Evolutionary conservation across 2,888 invertebrate species (phyloP).

Genomic region (Lampropteryx suffumata): DNA sequence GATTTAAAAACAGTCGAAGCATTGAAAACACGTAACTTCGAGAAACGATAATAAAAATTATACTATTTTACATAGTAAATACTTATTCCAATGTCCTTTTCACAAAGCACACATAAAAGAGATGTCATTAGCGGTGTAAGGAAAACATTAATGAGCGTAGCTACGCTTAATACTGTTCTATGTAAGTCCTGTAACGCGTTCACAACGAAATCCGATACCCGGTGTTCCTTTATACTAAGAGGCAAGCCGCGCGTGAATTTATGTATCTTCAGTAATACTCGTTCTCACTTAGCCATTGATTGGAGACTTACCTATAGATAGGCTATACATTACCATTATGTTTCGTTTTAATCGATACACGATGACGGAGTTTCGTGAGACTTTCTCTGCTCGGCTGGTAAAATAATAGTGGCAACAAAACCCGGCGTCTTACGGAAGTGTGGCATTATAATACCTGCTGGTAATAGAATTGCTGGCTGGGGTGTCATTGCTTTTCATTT

Average conservation of each 20-base stretch:
- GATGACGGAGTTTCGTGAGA: too few species aligned
- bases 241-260: too few species aligned
- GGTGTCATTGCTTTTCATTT: slow-evolving; percentile 33
- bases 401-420: neutral
- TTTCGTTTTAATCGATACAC: too few species aligned
- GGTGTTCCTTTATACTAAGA: neutral
- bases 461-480: slow-evolving; percentile 37
- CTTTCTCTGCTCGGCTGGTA: too few species aligned
- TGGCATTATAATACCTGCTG: slow-evolving; percentile 23
- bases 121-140: slow-evolving; percentile 52
- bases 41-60: neutral
- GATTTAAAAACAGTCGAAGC: neutral
- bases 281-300: too few species aligned
- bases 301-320: too few species aligned
- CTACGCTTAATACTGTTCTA: slow-evolving; percentile 43
- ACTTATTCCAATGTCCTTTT: slow-evolving; percentile 12
- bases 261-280: too few species aligned
- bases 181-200: slow-evolving; percentile 14
- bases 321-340: too few species aligned
- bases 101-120: slow-evolving; percentile 44
- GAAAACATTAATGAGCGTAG: slow-evolving; percentile 46
- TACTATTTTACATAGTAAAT: slow-evolving; percentile 17
- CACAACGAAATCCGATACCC: slow-evolving; percentile 1
- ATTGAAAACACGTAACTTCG: too few species aligned
- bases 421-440: slow-evolving; percentile 5